phyloP scores from a whole-genome alignment of 1,140 invertebrate species.

The Conus betulinus region DNA sequence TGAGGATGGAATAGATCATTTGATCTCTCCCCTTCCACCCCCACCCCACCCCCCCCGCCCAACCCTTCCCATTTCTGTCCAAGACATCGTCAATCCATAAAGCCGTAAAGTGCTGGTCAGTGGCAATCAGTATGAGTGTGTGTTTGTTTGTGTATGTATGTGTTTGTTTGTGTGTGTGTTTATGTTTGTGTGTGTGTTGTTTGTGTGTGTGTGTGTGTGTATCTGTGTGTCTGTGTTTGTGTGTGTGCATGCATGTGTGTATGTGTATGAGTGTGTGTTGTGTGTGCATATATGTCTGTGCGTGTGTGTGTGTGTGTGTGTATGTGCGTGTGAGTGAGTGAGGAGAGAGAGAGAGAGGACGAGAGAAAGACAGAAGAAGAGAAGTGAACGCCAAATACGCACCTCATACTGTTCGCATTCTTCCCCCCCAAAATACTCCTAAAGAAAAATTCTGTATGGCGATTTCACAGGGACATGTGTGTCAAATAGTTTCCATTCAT shows the following conservation, averaged over 20 bases:
- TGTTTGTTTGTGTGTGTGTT: not conserved
- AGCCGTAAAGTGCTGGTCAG: too few species aligned
- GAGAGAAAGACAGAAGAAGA: too few species aligned
- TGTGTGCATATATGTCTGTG: too few species aligned
- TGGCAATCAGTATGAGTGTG: not conserved
- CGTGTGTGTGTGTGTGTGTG: not conserved
- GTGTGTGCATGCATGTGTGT: not conserved
- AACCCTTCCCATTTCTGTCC: not conserved
- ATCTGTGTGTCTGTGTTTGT: not conserved
- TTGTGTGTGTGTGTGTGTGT: not conserved
- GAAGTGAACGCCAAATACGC: too few species aligned
- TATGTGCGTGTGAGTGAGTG: not conserved
- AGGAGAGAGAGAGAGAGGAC: too few species aligned
- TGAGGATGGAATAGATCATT: too few species aligned
- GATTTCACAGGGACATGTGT: too few species aligned
- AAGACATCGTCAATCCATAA: too few species aligned
- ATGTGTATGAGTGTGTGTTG: not conserved
- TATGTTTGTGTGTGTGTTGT: not conserved
- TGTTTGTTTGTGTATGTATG: not conserved
- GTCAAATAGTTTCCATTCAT: too few species aligned
- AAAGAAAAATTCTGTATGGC: too few species aligned
- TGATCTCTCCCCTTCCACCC: not conserved
- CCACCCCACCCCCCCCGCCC: not conserved
- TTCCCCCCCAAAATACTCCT: too few species aligned
- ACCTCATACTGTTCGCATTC: too few species aligned